Percentiles rank a stretch among this genome's conserved stretches.
Evolutionary conservation across 2,113 vertebrate species (phyloP).

Genomic region (Lycocorax pyrrhopterus): DNA sequence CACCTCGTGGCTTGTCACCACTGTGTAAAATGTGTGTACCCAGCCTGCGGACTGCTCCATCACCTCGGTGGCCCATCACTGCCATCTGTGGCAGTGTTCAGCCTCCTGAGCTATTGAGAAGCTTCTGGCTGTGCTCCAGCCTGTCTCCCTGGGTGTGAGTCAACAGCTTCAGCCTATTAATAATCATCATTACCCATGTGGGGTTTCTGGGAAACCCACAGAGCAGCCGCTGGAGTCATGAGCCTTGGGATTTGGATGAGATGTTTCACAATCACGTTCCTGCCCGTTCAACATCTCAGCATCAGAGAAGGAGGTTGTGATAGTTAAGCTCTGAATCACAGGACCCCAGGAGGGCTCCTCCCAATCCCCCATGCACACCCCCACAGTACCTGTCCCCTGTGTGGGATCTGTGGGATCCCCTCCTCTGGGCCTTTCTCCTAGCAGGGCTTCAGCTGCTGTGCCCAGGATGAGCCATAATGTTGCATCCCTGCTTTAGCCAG

Average conservation of each 20-base stretch:
- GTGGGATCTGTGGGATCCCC: not conserved
- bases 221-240: not conserved
- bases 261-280: not conserved
- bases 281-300: not conserved
- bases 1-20: slow-evolving; percentile 17
- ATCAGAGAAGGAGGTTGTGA: not conserved
- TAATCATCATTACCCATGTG: slow-evolving; percentile 25
- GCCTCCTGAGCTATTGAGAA: not conserved
- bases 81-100: not conserved
- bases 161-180: slow-evolving; percentile 52
- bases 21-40: not conserved
- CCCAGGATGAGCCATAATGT: not conserved
- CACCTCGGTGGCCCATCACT: not conserved
- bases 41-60: not conserved
- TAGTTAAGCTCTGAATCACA: not conserved
- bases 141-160: slow-evolving; percentile 37
- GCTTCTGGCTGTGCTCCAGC: slow-evolving; percentile 32
- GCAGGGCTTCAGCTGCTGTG: not conserved
- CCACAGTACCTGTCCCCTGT: not conserved
- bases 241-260: slow-evolving; percentile 9
- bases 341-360: not conserved
- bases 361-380: not conserved
- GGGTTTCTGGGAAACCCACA: slow-evolving; percentile 47
- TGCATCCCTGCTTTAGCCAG: not conserved
- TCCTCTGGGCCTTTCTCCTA: not conserved